Evolutionary conservation across 35 echinoderm and acorn worm genomes (phyloP).

Genomic region (Apostichopus japonicus): DNA sequence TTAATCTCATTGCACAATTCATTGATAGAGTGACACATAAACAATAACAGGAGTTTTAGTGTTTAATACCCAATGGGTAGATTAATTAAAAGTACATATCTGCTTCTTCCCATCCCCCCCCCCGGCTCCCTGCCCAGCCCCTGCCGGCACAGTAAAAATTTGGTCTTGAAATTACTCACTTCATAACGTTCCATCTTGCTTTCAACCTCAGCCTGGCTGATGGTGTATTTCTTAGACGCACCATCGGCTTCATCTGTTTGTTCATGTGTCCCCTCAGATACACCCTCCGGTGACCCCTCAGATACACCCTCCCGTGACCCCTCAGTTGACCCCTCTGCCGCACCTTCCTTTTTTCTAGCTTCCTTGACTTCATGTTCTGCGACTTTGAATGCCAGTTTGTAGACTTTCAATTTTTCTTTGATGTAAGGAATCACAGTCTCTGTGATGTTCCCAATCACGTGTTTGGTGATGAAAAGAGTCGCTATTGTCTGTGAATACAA

Average conservation of each 20-base stretch:
- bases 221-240: slow-evolving; percentile 39
- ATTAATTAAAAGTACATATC: no score
- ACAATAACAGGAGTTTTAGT: no score
- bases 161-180: slow-evolving; percentile 30
- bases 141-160: no score
- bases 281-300: slow-evolving; percentile 24
- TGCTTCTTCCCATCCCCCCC: no score
- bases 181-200: slow-evolving; percentile 88
- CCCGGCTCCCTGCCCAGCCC: no score
- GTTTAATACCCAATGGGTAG: no score
- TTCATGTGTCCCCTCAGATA: slow-evolving; percentile 2
- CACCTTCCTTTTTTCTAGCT: slow-evolving; percentile 47
- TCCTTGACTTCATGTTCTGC: slow-evolving; percentile 63
- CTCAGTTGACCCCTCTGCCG: slow-evolving; percentile 20
- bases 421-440: slow-evolving; percentile 89
- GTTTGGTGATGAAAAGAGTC: slow-evolving; percentile 87
- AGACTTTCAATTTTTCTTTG: slow-evolving; percentile 82
- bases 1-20: no score
- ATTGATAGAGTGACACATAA: no score
- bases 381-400: slow-evolving; percentile 80
- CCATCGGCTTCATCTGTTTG: background rate
- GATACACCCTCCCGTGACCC: background rate
- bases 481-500: slow-evolving; percentile 72
- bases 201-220: slow-evolving; percentile 96
- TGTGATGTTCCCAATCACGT: slow-evolving; percentile 91